Percentiles rank a stretch among this genome's conserved stretches.
Conservation (phyloP, 1,140 invertebrate species). For the Rhynchophorus ferrugineus region DNA sequence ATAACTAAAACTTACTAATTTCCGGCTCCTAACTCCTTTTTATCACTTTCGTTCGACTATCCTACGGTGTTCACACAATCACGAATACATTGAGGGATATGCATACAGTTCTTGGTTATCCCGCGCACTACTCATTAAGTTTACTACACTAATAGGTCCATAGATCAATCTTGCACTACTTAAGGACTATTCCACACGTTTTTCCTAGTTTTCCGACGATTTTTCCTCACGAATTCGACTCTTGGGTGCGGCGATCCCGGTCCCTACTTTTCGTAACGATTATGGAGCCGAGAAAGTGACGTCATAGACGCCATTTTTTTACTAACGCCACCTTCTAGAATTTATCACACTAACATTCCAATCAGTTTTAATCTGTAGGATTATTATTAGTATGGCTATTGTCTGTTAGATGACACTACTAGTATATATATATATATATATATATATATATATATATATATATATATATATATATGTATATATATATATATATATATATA, state of each 20-base stretch:
- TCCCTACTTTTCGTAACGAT: constrained; percentile 37
- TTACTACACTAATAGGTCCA: constrained; percentile 23
- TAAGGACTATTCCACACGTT: constrained; percentile 25
- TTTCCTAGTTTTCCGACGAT: constrained; percentile 22
- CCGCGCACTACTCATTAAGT: constrained; percentile 29
- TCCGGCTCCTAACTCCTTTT: constrained; percentile 17
- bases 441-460: no score
- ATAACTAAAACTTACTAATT: constrained; percentile 10
- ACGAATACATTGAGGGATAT: constrained; percentile 35
- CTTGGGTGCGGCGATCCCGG: constrained; percentile 28
- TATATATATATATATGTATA: no score
- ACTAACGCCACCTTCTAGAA: constrained; percentile 26
- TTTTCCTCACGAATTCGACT: constrained; percentile 18
- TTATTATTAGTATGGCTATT: no score
- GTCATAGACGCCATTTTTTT: constrained; percentile 33
- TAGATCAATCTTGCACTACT: constrained; percentile 20
- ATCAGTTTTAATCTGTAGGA: no score
- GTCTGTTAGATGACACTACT: no score
- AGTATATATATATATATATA: no score
- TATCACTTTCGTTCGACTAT: constrained; percentile 21
- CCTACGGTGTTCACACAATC: constrained; percentile 29
- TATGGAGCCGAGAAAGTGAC: constrained; percentile 36
- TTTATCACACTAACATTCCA: no score
- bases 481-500: no score
- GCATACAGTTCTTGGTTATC: constrained; percentile 32